Percentiles rank a stretch among this genome's conserved stretches.
Evolutionary conservation across 1,140 invertebrate genomes (phyloP).

Genomic region (Cephus cinctus): DNA sequence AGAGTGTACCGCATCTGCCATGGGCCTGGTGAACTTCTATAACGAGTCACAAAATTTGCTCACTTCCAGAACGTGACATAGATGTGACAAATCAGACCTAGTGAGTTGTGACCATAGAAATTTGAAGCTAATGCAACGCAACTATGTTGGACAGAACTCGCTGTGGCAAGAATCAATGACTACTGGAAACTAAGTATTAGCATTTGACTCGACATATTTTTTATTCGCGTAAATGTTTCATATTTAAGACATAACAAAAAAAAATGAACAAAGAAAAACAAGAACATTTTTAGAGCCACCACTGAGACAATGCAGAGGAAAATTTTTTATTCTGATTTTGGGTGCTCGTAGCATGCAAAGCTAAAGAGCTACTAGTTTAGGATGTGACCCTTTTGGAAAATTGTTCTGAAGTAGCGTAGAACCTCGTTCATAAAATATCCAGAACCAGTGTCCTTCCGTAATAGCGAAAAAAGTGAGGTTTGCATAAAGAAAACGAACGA

Average conservation of each 20-base stretch:
- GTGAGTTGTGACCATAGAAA: slow-evolving; percentile 10
- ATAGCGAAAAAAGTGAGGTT: no score
- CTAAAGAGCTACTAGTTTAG: slow-evolving; percentile 18
- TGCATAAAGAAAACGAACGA: no score
- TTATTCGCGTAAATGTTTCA: slow-evolving; percentile 27
- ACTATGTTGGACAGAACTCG: slow-evolving; percentile 19
- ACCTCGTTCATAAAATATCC: no score
- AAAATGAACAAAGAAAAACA: background rate
- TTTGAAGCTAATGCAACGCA: slow-evolving; percentile 19
- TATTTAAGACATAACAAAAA: slow-evolving; percentile 25
- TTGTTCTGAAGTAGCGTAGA: no score
- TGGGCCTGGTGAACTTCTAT: slow-evolving; percentile 14
- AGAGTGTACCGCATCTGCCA: slow-evolving; percentile 23
- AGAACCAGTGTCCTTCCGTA: no score
- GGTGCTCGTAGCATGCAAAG: background rate
- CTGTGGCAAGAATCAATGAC: slow-evolving; percentile 8
- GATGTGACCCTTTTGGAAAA: no score
- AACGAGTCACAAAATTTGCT: slow-evolving; percentile 35
- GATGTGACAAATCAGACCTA: slow-evolving; percentile 17
- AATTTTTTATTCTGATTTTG: background rate
- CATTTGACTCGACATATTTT: slow-evolving; percentile 21
- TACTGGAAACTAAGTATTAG: slow-evolving; percentile 7
- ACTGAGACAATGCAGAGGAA: slow-evolving; percentile 8
- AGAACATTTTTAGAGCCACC: background rate
- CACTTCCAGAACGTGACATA: slow-evolving; percentile 24